phyloP scores from a whole-genome alignment of 2,888 invertebrate species.

The Napeogenes sylphis region DNA sequence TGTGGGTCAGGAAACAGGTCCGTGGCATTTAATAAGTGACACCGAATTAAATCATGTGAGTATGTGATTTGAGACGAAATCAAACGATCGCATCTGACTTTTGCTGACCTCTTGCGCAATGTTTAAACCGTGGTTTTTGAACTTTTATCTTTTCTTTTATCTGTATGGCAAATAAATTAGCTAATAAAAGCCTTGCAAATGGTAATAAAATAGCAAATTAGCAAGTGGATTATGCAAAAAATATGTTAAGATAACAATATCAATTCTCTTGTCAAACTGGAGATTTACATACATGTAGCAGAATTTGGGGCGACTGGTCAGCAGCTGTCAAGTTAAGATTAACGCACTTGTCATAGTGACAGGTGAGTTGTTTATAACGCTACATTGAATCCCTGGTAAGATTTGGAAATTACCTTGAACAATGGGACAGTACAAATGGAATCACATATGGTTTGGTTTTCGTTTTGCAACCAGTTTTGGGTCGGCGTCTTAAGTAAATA shows the following conservation, averaged over 20 bases:
- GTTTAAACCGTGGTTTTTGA: background rate
- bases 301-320: slow-evolving; percentile 32
- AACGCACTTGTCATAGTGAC: slow-evolving; percentile 29
- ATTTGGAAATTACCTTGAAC: slow-evolving; percentile 23
- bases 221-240: slow-evolving; percentile 8
- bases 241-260: slow-evolving; percentile 26
- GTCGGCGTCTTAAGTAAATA: background rate
- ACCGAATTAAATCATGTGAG: slow-evolving; percentile 38
- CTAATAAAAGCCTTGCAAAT: too few relatives aligned
- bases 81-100: slow-evolving; percentile 9
- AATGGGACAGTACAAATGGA: slow-evolving; percentile 26
- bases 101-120: slow-evolving; percentile 1
- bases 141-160: background rate
- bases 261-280: slow-evolving; percentile 31
- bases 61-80: slow-evolving; percentile 19
- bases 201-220: background rate
- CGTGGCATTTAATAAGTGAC: slow-evolving; percentile 42
- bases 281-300: slow-evolving; percentile 31
- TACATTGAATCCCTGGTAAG: slow-evolving; percentile 23
- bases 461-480: slow-evolving; percentile 2
- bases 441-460: slow-evolving; percentile 17
- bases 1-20: slow-evolving; percentile 54
- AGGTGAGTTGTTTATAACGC: slow-evolving; percentile 31
- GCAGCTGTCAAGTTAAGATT: slow-evolving; percentile 31
- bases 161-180: background rate